Conservation (phyloP, 2,888 invertebrate genomes). For the Tortrix viridana region DNA sequence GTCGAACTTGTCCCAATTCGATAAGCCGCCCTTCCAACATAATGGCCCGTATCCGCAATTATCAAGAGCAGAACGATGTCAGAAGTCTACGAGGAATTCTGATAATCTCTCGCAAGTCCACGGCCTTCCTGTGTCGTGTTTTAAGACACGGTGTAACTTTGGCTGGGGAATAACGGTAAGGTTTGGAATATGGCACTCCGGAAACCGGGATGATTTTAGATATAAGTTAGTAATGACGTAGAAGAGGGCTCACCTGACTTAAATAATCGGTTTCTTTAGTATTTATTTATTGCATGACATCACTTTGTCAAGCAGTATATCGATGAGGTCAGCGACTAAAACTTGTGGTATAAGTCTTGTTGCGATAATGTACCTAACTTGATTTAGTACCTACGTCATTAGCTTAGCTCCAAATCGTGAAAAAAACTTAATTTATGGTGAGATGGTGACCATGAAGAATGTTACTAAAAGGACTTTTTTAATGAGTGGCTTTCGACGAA, state of each 20-base stretch:
- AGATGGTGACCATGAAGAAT: conserved; percentile 10
- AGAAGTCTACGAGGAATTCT: conserved; percentile 48
- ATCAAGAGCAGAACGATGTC: conserved; percentile 43
- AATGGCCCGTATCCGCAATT: conserved; percentile 52
- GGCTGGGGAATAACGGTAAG: neutral
- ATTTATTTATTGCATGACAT: conserved; percentile 23
- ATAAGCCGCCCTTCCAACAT: conserved; percentile 62
- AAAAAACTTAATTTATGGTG: conserved; percentile 21
- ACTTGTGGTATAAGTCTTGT: conserved; percentile 9
- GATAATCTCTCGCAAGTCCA: conserved; percentile 9
- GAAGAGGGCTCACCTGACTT: neutral
- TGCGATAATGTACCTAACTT: conserved; percentile 14
- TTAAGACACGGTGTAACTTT: neutral
- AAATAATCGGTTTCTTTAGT: conserved; percentile 8
- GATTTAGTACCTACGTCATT: conserved; percentile 19
- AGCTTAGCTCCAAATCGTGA: conserved; percentile 1
- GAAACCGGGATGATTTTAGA: neutral
- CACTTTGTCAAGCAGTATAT: conserved; percentile 34
- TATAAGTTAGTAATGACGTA: neutral
- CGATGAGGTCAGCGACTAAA: conserved; percentile 36
- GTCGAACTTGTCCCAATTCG: conserved; percentile 64
- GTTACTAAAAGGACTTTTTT: neutral
- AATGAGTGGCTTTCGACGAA: neutral
- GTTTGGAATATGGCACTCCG: conserved; percentile 2
- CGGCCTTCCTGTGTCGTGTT: conserved; percentile 12